phyloP scores from a whole-genome alignment of 2,797 vertebrate genomes.

The Pangasius larnaudii region DNA sequence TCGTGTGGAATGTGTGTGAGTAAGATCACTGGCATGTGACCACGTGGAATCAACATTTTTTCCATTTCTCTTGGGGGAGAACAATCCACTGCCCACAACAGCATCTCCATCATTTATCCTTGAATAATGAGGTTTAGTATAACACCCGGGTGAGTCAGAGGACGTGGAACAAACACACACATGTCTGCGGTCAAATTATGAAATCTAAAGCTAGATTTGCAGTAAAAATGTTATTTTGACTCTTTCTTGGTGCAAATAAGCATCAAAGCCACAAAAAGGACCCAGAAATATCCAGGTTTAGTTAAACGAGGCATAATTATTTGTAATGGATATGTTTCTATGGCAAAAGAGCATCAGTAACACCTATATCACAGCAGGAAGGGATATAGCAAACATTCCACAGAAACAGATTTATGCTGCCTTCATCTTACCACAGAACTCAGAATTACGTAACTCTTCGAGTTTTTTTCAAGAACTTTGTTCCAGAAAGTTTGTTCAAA shows the following conservation, averaged over 20 bases:
- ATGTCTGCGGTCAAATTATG: too few relatives aligned
- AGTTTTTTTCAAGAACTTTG: too few relatives aligned
- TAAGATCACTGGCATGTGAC: constrained; percentile 43
- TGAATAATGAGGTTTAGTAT: not conserved
- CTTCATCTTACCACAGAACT: not conserved
- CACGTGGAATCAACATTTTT: constrained; percentile 6
- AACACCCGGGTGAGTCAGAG: not conserved
- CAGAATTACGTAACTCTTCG: not conserved
- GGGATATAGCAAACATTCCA: not conserved
- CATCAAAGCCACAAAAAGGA: not conserved
- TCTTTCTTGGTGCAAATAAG: not conserved
- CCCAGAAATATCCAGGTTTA: too few relatives aligned
- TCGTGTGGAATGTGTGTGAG: constrained; percentile 47
- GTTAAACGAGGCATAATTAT: not conserved
- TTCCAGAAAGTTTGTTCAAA: not conserved
- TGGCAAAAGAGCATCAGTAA: not conserved
- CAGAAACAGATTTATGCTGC: not conserved
- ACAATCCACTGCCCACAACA: constrained; percentile 16
- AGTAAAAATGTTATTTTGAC: not conserved
- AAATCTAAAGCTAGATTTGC: not conserved
- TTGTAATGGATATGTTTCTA: not conserved
- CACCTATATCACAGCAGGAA: not conserved
- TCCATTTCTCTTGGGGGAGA: constrained; percentile 39
- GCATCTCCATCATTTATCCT: not conserved
- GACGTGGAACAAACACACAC: not conserved